phyloP scores from a whole-genome alignment of 2,797 vertebrate genomes.

The Phoebastria nigripes region DNA sequence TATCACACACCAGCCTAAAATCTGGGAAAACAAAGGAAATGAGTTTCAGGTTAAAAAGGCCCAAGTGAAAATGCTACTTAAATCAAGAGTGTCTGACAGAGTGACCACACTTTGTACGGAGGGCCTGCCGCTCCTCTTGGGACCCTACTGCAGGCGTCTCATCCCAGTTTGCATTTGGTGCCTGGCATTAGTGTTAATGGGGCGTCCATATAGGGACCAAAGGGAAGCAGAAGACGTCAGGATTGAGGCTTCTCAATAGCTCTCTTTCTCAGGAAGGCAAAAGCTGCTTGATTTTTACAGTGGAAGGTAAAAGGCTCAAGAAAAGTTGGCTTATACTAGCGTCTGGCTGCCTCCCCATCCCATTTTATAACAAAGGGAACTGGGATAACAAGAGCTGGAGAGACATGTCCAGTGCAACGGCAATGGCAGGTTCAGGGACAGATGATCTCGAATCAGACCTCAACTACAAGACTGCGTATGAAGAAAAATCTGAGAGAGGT shows the following conservation, averaged over 20 bases:
- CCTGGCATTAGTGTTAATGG: neutral
- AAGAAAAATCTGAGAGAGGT: neutral
- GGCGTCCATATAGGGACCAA: neutral
- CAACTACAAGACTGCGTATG: neutral
- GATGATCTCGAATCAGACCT: neutral
- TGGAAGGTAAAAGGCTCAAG: neutral
- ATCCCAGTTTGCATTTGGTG: neutral
- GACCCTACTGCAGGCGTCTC: fast-evolving
- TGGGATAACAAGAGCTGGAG: neutral
- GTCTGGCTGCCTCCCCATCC: neutral
- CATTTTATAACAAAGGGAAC: neutral
- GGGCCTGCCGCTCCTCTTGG: neutral
- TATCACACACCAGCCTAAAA: conserved; percentile 89
- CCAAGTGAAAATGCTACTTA: neutral
- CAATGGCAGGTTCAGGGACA: neutral
- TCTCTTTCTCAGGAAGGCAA: neutral
- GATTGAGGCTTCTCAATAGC: neutral
- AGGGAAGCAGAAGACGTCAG: neutral
- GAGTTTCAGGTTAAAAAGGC: neutral
- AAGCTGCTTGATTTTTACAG: neutral
- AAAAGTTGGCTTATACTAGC: neutral
- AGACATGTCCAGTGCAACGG: fast-evolving
- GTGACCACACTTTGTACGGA: neutral
- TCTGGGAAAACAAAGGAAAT: conserved; percentile 72
- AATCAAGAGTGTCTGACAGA: neutral